Evolutionary conservation across 2,113 vertebrate genomes (phyloP).

Genomic region (Spheniscus mendiculus): DNA sequence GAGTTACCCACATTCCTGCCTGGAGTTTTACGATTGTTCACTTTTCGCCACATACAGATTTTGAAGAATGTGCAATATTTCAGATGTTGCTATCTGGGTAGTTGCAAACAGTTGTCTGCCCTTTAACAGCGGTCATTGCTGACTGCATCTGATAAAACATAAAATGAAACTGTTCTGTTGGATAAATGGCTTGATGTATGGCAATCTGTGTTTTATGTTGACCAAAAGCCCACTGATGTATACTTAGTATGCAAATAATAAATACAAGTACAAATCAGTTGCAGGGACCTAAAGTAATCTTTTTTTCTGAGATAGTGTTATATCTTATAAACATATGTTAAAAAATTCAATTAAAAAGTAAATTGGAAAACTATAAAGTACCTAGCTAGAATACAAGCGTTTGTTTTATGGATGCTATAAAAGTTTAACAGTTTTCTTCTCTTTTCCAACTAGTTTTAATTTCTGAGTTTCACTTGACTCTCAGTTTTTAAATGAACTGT

Average conservation of each 20-base stretch:
- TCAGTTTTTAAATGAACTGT: conserved; percentile 40
- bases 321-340: conserved; percentile 22
- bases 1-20: neutral
- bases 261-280: conserved; percentile 40
- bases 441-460: neutral
- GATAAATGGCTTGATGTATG: neutral
- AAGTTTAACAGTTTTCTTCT: conserved; percentile 47
- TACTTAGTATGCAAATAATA: conserved; percentile 41
- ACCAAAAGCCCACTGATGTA: conserved; percentile 41
- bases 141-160: conserved; percentile 20
- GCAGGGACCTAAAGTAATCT: conserved; percentile 5
- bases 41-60: neutral
- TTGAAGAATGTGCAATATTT: neutral
- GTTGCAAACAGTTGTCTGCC: neutral
- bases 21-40: neutral
- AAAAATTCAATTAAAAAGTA: conserved; percentile 68
- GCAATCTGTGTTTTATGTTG: conserved; percentile 26
- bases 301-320: conserved; percentile 35
- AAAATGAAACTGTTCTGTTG: neutral
- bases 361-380: conserved; percentile 66
- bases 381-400: conserved; percentile 33
- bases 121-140: neutral
- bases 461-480: neutral
- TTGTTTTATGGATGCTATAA: conserved; percentile 66
- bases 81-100: neutral